Conservation (phyloP, 92 coral and sea anemone genomes). For the Diadumene lineata region DNA sequence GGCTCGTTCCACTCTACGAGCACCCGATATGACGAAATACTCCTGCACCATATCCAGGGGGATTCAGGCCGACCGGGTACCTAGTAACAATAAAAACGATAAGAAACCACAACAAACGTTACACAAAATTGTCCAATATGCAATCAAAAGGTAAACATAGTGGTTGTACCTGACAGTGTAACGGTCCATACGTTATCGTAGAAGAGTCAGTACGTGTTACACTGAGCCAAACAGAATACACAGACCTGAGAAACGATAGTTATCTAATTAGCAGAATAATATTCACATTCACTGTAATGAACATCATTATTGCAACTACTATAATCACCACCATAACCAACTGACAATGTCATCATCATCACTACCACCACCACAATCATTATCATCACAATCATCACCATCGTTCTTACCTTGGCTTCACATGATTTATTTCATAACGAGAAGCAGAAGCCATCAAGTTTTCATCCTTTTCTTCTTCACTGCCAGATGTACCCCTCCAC, state of each 20-base stretch:
- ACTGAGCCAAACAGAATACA: slow-evolving; percentile 50
- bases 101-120: not conserved
- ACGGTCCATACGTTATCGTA: slow-evolving; percentile 40
- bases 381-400: not conserved
- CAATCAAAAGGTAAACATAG: not conserved
- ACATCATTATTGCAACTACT: not conserved
- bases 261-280: too few relatives aligned
- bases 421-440: slow-evolving; percentile 33
- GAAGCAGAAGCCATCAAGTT: slow-evolving; percentile 9
- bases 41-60: slow-evolving; percentile 82
- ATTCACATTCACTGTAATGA: not conserved
- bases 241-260: slow-evolving; percentile 47
- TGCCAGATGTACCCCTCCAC: slow-evolving; percentile 15
- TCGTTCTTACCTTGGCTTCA: slow-evolving; percentile 28
- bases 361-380: not conserved
- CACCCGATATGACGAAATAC: slow-evolving; percentile 58
- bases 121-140: not conserved
- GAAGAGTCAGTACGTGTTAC: slow-evolving; percentile 32
- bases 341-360: not conserved
- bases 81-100: slow-evolving; percentile 27
- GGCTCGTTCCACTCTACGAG: slow-evolving; percentile 88
- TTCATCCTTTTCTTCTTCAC: slow-evolving; percentile 13
- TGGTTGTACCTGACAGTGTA: slow-evolving; percentile 63
- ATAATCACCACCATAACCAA: not conserved
- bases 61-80: slow-evolving; percentile 82